Conservation (phyloP, 2,113 vertebrate species). For the Anser cygnoides region DNA sequence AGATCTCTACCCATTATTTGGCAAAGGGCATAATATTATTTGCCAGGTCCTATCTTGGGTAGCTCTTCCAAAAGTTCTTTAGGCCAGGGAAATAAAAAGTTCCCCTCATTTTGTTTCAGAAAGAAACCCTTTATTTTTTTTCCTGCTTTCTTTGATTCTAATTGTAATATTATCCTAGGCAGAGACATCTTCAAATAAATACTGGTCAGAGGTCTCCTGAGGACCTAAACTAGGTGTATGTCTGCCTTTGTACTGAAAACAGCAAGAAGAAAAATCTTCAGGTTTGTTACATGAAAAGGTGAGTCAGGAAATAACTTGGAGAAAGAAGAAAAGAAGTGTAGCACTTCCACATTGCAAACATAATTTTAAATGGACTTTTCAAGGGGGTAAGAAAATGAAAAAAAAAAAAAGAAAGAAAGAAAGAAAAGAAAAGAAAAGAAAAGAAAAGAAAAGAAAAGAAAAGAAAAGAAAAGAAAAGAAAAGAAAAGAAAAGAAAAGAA, state of each 20-base stretch:
- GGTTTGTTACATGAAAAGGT: neutral
- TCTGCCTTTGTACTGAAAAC: neutral
- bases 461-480: neutral
- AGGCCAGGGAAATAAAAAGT: neutral
- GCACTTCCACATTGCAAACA: neutral
- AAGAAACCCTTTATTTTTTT: neutral
- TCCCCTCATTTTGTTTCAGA: neutral
- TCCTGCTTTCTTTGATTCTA: neutral
- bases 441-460: neutral
- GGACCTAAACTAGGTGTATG: neutral
- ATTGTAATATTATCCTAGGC: neutral
- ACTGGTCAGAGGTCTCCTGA: neutral
- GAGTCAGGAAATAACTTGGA: neutral
- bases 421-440: neutral
- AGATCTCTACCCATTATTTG: neutral
- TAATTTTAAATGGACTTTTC: neutral
- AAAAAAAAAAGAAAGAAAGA: fast-evolving
- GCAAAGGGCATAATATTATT: neutral
- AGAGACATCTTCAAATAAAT: slow-evolving; percentile 8
- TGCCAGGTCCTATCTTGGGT: slow-evolving; percentile 21
- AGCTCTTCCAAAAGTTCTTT: slow-evolving; percentile 10
- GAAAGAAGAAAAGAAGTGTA: neutral
- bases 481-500: neutral
- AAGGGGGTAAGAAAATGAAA: neutral
- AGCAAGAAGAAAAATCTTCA: neutral